A percentile compares a stretch with the other conserved stretches of the same genome.
phyloP scores from a whole-genome alignment of 1,140 invertebrate genomes.

The Chrysomallon squamiferum region DNA sequence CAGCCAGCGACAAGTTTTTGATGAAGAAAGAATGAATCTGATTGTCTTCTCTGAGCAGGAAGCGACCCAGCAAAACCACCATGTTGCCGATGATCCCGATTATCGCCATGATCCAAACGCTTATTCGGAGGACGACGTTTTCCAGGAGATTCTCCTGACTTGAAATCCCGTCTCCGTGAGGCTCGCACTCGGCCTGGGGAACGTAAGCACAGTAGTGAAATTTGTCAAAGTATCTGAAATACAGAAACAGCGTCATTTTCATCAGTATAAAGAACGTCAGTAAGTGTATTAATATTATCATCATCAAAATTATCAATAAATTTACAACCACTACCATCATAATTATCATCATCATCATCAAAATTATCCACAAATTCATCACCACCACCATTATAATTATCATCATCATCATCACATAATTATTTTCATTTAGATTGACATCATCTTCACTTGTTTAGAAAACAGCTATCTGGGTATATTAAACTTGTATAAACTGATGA shows the following conservation, averaged over 20 bases:
- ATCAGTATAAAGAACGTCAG: too few relatives aligned
- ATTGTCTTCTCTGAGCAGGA: slow-evolving; percentile 66
- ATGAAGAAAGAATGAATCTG: slow-evolving; percentile 68
- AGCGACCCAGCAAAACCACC: slow-evolving; percentile 74
- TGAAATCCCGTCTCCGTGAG: slow-evolving; percentile 75
- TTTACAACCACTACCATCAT: neutral
- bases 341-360: neutral
- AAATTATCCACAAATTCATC: neutral
- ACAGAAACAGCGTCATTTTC: neutral
- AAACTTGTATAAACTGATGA: too few relatives aligned
- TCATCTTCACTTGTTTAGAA: too few relatives aligned
- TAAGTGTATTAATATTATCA: too few relatives aligned
- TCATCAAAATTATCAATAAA: neutral
- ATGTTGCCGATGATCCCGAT: slow-evolving; percentile 73
- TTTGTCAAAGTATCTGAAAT: slow-evolving; percentile 72
- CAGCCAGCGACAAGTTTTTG: slow-evolving; percentile 77
- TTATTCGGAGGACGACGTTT: slow-evolving; percentile 69
- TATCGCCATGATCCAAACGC: slow-evolving; percentile 75
- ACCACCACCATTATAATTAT: neutral
- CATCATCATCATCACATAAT: neutral
- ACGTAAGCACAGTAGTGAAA: slow-evolving; percentile 76
- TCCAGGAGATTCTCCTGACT: slow-evolving; percentile 72
- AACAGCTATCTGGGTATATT: too few relatives aligned
- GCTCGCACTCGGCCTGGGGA: slow-evolving; percentile 71
- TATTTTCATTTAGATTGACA: neutral